Evolutionary conservation across 2,113 vertebrate species (phyloP), one percentile per base, ranked within the genome.

Genomic region (Isichthys henryi): DNA sequence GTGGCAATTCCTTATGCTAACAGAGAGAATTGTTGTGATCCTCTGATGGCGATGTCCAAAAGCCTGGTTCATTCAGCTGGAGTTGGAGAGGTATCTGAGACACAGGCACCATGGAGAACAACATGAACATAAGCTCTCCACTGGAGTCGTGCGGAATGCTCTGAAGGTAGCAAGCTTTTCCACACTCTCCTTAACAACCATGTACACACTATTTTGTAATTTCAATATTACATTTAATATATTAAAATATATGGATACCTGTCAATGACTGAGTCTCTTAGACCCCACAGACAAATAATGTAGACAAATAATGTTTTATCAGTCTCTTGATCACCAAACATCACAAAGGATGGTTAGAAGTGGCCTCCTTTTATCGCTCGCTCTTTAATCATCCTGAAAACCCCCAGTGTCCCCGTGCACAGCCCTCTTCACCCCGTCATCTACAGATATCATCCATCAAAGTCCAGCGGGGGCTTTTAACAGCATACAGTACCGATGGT

Each of bases 311-410:
- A 90, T 52, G 70, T 19, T 82, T 83, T 77, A 62, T 77, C 90
- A 70, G 45, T 85, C 6, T 88, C 52, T 21, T 62, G 89, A 48
- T 91, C 77, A 27, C 56, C 23, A 82, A 53, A 48, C 82, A 89
- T 93, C 91, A 70, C 86, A 90, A 91, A 92, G 50, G n/a, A 87
- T 56, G 19, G 88, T 91, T 50, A 27, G 88, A 94, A 90, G 91
- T 90, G 89, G 88, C 88, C 87, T 90, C 89, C 90, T 94, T 93
- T 93, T 90, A 93, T 94, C 91, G 23, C 93, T 91, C 85, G 93
- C 92, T 92, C 90, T 93, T 87, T 92, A 93, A 94, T 94, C 91
- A 93, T 91, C 91, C 91, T 66, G 88, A 89, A 92, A 90, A 86
- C 58, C 66, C 87, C 89, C 88, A 62, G 27, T 17, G 11, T 83